Conservation (phyloP, 1,140 invertebrate species). For the Eriosoma lanigerum region DNA sequence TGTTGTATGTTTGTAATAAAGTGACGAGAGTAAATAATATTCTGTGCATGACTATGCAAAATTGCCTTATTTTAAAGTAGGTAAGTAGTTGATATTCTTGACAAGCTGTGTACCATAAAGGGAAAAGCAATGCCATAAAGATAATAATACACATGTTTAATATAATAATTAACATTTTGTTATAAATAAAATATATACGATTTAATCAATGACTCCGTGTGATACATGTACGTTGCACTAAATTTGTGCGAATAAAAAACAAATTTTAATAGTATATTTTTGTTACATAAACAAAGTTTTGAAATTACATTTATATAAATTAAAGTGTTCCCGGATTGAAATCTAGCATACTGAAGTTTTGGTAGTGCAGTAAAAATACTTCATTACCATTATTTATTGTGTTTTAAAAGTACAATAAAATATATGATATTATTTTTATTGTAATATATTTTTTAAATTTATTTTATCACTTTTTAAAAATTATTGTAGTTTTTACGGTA, state of each 20-base stretch:
- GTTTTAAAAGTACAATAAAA: not conserved
- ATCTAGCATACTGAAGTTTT: not conserved
- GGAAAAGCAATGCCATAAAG: not conserved
- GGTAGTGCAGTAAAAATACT: not conserved
- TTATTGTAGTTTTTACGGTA: not conserved
- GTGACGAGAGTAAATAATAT: not conserved
- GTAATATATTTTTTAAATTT: not conserved
- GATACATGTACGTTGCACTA: too few relatives aligned
- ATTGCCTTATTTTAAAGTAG: not conserved
- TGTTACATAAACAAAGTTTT: too few relatives aligned
- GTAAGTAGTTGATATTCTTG: not conserved
- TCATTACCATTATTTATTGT: slow-evolving; percentile 12
- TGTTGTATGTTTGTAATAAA: not conserved
- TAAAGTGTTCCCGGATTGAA: not conserved
- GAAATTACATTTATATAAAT: too few relatives aligned
- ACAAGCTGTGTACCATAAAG: not conserved
- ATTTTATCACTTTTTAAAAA: not conserved
- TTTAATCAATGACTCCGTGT: too few relatives aligned
- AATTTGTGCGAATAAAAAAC: too few relatives aligned
- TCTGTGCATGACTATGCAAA: slow-evolving; percentile 11
- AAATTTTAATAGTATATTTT: too few relatives aligned
- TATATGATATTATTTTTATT: not conserved
- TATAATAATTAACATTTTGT: too few relatives aligned
- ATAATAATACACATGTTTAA: too few relatives aligned
- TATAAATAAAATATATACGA: too few relatives aligned